Conservation (phyloP, 2,113 vertebrate genomes). For the Chauna torquata region DNA sequence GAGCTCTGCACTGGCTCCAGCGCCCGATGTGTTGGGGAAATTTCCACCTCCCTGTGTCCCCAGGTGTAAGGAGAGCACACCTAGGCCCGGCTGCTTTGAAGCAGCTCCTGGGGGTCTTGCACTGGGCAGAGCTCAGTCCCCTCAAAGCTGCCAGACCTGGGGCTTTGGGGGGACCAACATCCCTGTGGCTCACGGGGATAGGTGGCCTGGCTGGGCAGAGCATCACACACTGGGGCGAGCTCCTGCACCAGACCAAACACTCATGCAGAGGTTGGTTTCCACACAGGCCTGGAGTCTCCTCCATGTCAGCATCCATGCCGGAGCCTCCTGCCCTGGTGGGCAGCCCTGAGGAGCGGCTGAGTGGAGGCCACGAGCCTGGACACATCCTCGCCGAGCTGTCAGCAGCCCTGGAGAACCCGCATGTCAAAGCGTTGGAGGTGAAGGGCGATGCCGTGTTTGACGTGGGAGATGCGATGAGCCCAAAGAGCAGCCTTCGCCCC, state of each 20-base stretch:
- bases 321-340: background rate
- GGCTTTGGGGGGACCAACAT: background rate
- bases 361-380: fast-evolving
- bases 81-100: background rate
- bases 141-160: background rate
- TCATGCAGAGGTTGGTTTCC: background rate
- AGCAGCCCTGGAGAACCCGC: background rate
- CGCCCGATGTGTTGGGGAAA: background rate
- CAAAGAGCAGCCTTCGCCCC: background rate
- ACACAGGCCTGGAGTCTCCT: background rate
- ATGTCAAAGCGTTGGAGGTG: constrained; percentile 34
- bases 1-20: background rate
- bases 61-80: background rate
- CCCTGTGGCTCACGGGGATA: no score
- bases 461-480: fast-evolving
- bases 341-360: background rate
- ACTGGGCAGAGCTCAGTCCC: background rate
- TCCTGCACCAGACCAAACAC: fast-evolving
- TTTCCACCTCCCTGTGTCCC: background rate
- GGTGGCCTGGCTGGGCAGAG: background rate
- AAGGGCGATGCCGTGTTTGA: fast-evolving
- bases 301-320: fast-evolving
- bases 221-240: fast-evolving
- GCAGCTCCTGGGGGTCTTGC: fast-evolving
- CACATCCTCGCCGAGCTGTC: background rate